These are phyloP conservation scores for Melanotaenia parkinsoni DNA, from an alignment of 2,797 vertebrate genomes.

Conservation along the genomic window DNA sequence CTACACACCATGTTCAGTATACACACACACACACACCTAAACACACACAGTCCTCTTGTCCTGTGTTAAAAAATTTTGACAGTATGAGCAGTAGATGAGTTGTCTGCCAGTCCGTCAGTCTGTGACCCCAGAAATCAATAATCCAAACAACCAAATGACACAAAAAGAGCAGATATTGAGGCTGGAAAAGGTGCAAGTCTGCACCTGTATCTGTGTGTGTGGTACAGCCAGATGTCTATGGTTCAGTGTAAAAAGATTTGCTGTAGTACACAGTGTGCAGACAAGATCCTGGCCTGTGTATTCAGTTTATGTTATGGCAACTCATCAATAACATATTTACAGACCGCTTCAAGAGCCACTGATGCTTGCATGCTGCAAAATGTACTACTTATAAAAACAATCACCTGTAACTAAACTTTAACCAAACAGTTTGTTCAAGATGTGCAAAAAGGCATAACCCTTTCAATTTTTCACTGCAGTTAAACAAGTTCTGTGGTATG, in stretches of 20 bases:
- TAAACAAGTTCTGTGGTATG: background rate
- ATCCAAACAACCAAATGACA: constrained; percentile 36
- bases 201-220: constrained; percentile 10
- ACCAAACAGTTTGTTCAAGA: background rate
- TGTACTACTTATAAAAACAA: constrained; percentile 3
- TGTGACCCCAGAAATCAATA: constrained; percentile 48
- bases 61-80: constrained; percentile 39
- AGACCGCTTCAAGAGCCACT: constrained; percentile 3
- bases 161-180: constrained; percentile 24
- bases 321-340: constrained; percentile 38
- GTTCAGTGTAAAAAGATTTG: background rate
- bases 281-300: constrained; percentile 13
- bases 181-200: constrained; percentile 16
- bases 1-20: constrained; percentile 2
- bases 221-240: constrained; percentile 4
- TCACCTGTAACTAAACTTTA: background rate
- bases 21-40: constrained; percentile 5
- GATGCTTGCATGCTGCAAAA: background rate
- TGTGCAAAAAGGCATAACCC: background rate
- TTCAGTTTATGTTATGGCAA: constrained; percentile 31
- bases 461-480: background rate
- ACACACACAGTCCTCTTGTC: constrained; percentile 25
- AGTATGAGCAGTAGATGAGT: constrained; percentile 33
- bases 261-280: constrained; percentile 15
- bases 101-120: constrained; percentile 46